A percentile compares a stretch with the other conserved stretches of the same genome.
Conservation (phyloP, 2,888 invertebrate species). For the Hybos culiciformis region DNA sequence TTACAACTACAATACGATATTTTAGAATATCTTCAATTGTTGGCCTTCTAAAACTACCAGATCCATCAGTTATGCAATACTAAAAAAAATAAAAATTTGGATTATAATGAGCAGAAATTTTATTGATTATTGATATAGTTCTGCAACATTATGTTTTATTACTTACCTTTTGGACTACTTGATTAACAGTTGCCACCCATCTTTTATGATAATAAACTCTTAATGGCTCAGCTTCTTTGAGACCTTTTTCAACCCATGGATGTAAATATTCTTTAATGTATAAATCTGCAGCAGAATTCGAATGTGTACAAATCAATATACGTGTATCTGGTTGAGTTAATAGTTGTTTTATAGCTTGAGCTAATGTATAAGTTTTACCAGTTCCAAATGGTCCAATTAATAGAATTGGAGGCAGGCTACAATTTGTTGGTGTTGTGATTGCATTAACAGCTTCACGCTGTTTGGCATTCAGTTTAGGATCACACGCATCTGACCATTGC, state of each 20-base stretch:
- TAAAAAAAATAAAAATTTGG: constrained; percentile 31
- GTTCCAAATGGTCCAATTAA: constrained; percentile 76
- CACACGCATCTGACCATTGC: constrained; percentile 51
- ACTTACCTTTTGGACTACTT: constrained; percentile 47
- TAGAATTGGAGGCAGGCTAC: constrained; percentile 54
- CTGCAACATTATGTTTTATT: too few relatives aligned
- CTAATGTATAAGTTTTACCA: constrained; percentile 73
- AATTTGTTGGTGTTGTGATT: constrained; percentile 51
- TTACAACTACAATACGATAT: constrained; percentile 62
- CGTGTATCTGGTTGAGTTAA: constrained; percentile 48
- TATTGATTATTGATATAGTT: too few relatives aligned
- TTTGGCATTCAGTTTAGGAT: constrained; percentile 54
- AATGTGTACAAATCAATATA: constrained; percentile 73
- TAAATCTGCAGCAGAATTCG: constrained; percentile 74
- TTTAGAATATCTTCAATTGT: constrained; percentile 54
- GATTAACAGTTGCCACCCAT: constrained; percentile 64
- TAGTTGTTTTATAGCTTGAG: constrained; percentile 57
- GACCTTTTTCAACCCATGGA: constrained; percentile 54
- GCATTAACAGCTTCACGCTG: constrained; percentile 67
- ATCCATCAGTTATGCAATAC: constrained; percentile 59
- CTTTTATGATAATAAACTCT: constrained; percentile 68
- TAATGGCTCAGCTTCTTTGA: constrained; percentile 52
- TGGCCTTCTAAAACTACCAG: constrained; percentile 51
- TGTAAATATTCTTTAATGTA: constrained; percentile 75
- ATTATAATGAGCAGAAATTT: neutral